Evolutionary conservation across 2,113 vertebrate genomes (phyloP).

Genomic region (Marmota monax): DNA sequence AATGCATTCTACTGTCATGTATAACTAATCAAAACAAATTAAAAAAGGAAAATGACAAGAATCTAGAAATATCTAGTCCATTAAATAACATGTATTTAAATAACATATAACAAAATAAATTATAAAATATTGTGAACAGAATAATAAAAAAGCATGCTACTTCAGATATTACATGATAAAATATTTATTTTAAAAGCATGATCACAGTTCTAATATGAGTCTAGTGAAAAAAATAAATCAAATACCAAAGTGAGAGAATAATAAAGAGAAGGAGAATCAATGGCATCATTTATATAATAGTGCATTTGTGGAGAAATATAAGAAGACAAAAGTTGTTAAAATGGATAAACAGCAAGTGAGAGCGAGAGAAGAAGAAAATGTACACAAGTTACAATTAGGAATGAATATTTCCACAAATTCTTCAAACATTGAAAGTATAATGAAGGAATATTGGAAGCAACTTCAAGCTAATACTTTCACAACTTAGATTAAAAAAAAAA

Average conservation of each 20-base stretch:
- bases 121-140: not conserved
- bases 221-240: no score
- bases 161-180: not conserved
- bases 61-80: no score
- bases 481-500: not conserved
- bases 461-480: not conserved
- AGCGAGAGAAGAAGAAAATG: not conserved
- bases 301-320: not conserved
- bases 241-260: not conserved
- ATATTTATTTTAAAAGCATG: not conserved
- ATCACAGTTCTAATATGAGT: no score
- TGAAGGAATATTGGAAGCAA: not conserved
- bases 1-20: no score
- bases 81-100: not conserved
- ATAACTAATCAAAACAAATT: no score
- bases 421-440: not conserved
- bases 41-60: not conserved
- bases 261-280: not conserved
- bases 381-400: not conserved
- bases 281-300: not conserved
- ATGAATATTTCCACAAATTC: not conserved
- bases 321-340: not conserved
- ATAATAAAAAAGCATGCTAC: not conserved
- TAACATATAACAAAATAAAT: not conserved
- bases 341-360: not conserved